These are phyloP conservation scores for Cardiocondyla obscurior DNA, from an alignment of 1,140 invertebrate genomes.

Conservation along the genomic window DNA sequence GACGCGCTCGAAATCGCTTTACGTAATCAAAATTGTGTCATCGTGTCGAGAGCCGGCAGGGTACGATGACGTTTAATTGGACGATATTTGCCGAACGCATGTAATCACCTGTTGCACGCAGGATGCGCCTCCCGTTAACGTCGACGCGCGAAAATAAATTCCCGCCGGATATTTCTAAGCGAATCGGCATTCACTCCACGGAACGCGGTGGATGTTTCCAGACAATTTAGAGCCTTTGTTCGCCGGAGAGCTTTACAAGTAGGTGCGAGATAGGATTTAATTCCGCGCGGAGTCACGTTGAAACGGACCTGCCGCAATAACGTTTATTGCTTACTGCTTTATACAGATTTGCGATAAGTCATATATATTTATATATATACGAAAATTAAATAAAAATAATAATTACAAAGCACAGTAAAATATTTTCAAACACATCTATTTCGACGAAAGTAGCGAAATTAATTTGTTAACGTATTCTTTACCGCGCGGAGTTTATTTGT, in stretches of 20 bases:
- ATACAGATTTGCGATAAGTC: background rate
- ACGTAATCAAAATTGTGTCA: conserved; percentile 47
- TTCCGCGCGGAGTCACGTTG: background rate
- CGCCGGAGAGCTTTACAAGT: background rate
- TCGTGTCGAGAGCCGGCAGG: conserved; percentile 17
- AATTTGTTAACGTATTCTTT: background rate
- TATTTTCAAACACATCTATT: background rate
- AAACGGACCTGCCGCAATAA: background rate
- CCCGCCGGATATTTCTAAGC: conserved; percentile 21
- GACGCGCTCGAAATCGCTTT: conserved; percentile 16
- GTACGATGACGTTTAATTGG: conserved; percentile 61
- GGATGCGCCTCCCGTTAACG: conserved; percentile 49
- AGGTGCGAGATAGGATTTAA: background rate
- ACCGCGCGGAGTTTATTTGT: background rate
- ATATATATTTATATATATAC: background rate
- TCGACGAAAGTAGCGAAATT: background rate
- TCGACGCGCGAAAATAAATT: conserved; percentile 56
- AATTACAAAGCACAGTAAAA: background rate
- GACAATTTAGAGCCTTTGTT: conserved; percentile 12
- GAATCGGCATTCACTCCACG: background rate
- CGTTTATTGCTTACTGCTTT: background rate
- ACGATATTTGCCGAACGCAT: conserved; percentile 69
- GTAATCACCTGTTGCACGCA: conserved; percentile 69
- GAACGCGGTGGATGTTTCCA: background rate
- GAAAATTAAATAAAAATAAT: background rate